Percentiles rank a stretch among this genome's conserved stretches.
Conservation (phyloP, 1,140 invertebrate species). For the Achatina immaculata region DNA sequence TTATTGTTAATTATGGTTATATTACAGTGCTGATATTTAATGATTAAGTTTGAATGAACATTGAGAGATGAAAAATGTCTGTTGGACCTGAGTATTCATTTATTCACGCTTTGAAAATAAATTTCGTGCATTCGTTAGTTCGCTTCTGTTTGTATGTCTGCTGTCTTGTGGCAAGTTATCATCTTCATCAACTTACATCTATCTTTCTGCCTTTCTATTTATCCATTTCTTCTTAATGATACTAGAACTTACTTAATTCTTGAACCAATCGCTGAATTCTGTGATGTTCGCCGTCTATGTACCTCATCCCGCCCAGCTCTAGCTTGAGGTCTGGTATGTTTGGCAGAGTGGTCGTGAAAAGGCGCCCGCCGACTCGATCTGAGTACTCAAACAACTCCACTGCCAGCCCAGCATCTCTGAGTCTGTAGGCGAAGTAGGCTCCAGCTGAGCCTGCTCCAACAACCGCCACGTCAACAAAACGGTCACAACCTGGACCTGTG, state of each 20-base stretch:
- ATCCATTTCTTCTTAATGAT: too few relatives aligned
- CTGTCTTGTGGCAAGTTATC: too few relatives aligned
- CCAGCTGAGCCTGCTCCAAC: conserved; percentile 43
- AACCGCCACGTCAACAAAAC: conserved; percentile 39
- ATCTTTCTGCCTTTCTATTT: too few relatives aligned
- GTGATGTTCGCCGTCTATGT: background rate
- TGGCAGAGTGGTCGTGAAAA: conserved; percentile 31
- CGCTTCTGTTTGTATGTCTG: too few relatives aligned
- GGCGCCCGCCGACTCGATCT: conserved; percentile 45
- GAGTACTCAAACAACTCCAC: conserved; percentile 44
- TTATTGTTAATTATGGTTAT: too few relatives aligned
- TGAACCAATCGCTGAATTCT: background rate
- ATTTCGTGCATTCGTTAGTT: background rate
- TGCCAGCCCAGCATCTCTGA: conserved; percentile 17
- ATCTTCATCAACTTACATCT: too few relatives aligned
- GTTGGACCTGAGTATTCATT: too few relatives aligned
- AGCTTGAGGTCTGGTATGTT: conserved; percentile 38
- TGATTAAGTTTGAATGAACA: too few relatives aligned
- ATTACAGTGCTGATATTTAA: too few relatives aligned
- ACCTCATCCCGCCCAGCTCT: conserved; percentile 47
- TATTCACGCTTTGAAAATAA: too few relatives aligned
- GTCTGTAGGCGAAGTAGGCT: conserved; percentile 41
- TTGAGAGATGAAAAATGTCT: too few relatives aligned
- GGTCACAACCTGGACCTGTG: conserved; percentile 2
- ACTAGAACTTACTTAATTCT: conserved; percentile 9